Evolutionary conservation across 2,797 vertebrate genomes (phyloP).

Genomic region (Falco naumanni): DNA sequence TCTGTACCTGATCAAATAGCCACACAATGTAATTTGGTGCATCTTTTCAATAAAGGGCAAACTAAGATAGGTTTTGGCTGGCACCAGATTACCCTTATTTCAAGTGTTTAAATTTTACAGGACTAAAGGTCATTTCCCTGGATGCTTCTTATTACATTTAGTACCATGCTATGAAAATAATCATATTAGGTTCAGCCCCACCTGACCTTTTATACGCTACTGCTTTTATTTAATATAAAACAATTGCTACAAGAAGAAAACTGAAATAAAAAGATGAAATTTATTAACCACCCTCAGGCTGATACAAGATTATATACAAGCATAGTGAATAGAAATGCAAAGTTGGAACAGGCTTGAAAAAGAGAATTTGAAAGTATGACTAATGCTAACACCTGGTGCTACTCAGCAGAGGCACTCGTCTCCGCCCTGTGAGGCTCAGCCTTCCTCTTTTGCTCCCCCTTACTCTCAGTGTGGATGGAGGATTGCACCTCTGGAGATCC

Average conservation of each 20-base stretch:
- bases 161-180: slow-evolving; percentile 1
- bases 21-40: not conserved
- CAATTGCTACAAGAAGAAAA: not conserved
- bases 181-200: not conserved
- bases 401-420: not conserved
- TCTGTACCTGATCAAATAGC: not conserved
- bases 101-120: slow-evolving; percentile 2
- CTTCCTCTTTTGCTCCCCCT: not conserved
- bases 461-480: accelerated
- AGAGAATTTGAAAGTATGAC: not conserved
- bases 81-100: slow-evolving; percentile 25
- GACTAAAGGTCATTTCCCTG: slow-evolving; percentile 12
- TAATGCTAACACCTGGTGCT: not conserved
- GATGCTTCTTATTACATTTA: slow-evolving; percentile 8
- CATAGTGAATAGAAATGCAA: not conserved
- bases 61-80: slow-evolving; percentile 19
- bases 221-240: slow-evolving; percentile 24
- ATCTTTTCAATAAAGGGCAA: slow-evolving; percentile 14
- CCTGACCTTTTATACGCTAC: not conserved
- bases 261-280: not conserved
- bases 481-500: accelerated
- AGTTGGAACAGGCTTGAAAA: not conserved
- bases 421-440: not conserved
- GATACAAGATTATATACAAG: not conserved
- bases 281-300: not conserved